These are phyloP conservation scores for Nephrotoma flavescens DNA, from an alignment of 2,888 invertebrate species.

Conservation along the genomic window DNA sequence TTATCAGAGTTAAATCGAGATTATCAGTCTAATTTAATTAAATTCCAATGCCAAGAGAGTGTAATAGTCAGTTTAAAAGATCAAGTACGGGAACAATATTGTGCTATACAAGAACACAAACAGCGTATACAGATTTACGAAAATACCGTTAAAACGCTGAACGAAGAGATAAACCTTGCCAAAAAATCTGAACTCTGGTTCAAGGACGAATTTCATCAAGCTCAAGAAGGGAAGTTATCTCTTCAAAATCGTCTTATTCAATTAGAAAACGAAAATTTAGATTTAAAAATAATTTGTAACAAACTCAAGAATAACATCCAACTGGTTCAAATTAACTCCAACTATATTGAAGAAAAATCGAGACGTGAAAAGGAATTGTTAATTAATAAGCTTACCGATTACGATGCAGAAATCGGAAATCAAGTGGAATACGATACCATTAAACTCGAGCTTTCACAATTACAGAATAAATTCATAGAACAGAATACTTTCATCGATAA, in stretches of 20 bases:
- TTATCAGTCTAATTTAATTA: background rate
- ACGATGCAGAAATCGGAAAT: background rate
- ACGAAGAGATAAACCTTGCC: background rate
- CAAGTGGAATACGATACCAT: background rate
- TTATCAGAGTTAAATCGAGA: background rate
- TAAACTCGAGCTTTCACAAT: background rate
- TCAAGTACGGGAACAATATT: background rate
- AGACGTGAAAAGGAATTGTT: background rate
- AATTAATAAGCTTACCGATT: background rate
- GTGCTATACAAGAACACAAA: background rate
- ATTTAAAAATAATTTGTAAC: background rate
- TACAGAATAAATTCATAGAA: background rate
- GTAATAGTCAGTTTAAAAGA: background rate
- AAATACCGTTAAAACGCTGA: background rate
- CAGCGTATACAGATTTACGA: too few relatives aligned
- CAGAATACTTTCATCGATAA: background rate
- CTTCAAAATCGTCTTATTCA: background rate
- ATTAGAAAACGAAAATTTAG: background rate
- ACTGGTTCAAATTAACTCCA: background rate
- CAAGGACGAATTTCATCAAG: background rate
- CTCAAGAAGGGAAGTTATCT: background rate
- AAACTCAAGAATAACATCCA: background rate
- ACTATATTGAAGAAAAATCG: background rate
- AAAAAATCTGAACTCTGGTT: background rate
- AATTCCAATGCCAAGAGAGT: background rate